phyloP scores from a whole-genome alignment of 2,797 vertebrate genomes.

The Notamacropus eugenii region DNA sequence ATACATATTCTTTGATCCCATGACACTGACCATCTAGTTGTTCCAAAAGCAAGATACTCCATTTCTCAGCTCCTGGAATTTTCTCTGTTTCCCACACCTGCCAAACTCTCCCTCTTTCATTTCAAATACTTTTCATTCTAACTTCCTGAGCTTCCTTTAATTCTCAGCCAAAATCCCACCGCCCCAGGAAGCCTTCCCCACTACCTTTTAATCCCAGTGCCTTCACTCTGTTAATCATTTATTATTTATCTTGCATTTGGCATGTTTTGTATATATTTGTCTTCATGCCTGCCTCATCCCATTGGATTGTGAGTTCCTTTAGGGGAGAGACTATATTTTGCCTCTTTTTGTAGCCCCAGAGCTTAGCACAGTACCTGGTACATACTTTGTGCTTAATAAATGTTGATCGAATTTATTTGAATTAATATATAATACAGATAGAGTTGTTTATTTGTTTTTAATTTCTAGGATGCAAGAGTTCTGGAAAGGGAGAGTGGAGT shows the following conservation, averaged over 20 bases:
- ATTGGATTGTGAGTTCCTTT: background rate
- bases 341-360: background rate
- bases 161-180: background rate
- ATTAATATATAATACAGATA: background rate
- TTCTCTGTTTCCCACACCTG: background rate
- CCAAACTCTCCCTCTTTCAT: background rate
- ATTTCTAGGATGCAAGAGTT: background rate
- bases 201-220: background rate
- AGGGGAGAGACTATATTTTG: background rate
- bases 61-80: background rate
- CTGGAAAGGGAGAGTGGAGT: background rate
- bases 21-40: background rate
- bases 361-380: background rate
- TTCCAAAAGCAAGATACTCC: background rate
- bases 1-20: background rate
- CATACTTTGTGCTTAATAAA: background rate
- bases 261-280: background rate
- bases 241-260: background rate
- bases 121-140: background rate
- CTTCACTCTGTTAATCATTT: background rate
- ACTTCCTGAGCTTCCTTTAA: background rate
- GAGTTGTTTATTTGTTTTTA: background rate
- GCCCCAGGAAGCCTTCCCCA: background rate
- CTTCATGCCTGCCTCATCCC: background rate
- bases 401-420: background rate